Base-by-base conservation (phyloP, 2,888 invertebrate species). In the Hemicrepidius hirtus region DNA sequence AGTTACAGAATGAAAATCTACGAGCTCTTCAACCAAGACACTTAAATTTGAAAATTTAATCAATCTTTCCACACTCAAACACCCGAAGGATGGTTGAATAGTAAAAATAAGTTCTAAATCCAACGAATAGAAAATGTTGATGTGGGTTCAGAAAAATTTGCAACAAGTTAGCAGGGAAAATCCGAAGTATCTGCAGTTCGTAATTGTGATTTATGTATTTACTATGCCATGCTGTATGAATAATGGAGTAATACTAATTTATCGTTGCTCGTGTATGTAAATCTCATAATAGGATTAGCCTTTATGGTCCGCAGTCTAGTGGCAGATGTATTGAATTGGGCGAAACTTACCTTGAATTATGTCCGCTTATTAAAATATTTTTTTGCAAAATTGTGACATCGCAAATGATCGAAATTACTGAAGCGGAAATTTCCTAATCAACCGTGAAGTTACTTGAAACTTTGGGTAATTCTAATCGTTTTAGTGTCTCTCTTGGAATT, bases 221-320 rank as follows among this genome's bases (percentile, higher is more conserved):
- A 82, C 82, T 79, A 80, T 81, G 82, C 78, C 78, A 79, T 73
- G 76, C 77, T 77, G 80, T 81, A 82, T 84, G 83, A 85, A 84
- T 85, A 84, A 85, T 84, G 83, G 82, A 81, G 80, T 84, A 85
- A 85, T 84, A 82, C 84, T 83, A 84, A 85, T 85, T 85, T 85
- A 85, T 85, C 79, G 84, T 82, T 80, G 80, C 82, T 78, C 80
- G 80, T 81, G 83, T 83, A 84, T 84, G 85, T 84, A 84, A 84
- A 84, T 85, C 84, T 81, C 79, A 79, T 84, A 85, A 85, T 84
- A 84, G 83, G 85, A 85, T 85, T 84, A 85, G 70, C 80, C 80
- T 81, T 81, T 80, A 82, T 80, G 77, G 80, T 80, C 71, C 75
- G 77, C 76, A 79, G 75, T 77, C 71, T 77, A 73, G 71, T 73